Evolutionary conservation across 2,797 vertebrate species (phyloP).

Genomic region (Peromyscus eremicus): DNA sequence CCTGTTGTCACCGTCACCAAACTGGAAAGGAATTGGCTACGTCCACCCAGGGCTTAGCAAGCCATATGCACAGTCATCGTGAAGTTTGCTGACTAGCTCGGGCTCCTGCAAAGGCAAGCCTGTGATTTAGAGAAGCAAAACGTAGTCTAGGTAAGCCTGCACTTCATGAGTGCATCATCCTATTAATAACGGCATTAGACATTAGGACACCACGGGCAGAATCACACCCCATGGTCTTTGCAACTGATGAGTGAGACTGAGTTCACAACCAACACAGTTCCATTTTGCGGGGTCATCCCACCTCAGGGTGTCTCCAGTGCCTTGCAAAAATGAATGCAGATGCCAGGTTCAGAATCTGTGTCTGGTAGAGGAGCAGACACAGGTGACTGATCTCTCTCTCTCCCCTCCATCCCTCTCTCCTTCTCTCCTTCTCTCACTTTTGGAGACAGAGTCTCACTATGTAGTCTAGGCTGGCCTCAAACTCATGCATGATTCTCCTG

Average conservation of each 20-base stretch:
- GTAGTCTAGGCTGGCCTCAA: not conserved
- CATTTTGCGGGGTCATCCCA: not conserved
- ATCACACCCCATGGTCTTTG: not conserved
- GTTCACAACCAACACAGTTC: not conserved
- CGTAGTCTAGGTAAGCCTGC: not conserved
- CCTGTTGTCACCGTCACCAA: not conserved
- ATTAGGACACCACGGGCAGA: not conserved
- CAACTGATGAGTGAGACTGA: not conserved
- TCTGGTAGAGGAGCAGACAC: not conserved
- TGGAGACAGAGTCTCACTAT: not conserved
- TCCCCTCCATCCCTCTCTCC: no score
- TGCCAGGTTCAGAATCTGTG: not conserved
- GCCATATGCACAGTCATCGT: not conserved
- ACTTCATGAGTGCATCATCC: not conserved
- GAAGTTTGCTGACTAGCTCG: not conserved
- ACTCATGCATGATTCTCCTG: not conserved
- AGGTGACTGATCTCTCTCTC: not conserved
- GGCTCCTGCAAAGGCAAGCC: constrained; percentile 31
- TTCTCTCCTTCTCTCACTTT: not conserved
- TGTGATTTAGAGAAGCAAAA: not conserved
- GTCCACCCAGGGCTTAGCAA: not conserved
- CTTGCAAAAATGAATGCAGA: not conserved
- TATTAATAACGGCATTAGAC: not conserved
- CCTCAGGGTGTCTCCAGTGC: not conserved
- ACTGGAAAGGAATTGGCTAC: not conserved